phyloP scores from a whole-genome alignment of 2,888 invertebrate species.

The Yponomeuta malinellus region DNA sequence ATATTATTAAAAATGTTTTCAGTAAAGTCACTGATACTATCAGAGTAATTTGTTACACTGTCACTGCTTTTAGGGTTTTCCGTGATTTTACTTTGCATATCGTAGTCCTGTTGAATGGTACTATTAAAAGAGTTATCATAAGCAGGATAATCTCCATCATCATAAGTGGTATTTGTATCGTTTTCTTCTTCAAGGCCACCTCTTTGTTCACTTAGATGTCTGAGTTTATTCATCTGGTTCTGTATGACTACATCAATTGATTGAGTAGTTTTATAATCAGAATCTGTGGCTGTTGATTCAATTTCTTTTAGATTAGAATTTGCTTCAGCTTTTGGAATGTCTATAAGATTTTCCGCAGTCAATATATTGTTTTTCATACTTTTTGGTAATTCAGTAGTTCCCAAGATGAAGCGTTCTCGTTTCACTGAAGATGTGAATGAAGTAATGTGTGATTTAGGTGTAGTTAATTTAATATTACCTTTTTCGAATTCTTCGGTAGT shows the following conservation, averaged over 20 bases:
- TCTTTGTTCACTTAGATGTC: slow-evolving; percentile 1
- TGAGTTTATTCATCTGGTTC: background rate
- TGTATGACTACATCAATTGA: background rate
- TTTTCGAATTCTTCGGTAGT: background rate
- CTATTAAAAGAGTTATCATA: background rate
- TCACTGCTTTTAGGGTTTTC: background rate
- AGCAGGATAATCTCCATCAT: background rate
- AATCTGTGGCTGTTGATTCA: background rate
- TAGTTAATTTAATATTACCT: background rate
- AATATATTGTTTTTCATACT: background rate
- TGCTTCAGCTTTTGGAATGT: background rate
- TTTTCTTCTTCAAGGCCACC: slow-evolving; percentile 10
- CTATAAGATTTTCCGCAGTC: background rate
- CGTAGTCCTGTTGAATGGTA: background rate
- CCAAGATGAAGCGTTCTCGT: background rate
- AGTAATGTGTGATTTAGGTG: background rate
- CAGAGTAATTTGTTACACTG: background rate
- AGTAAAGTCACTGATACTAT: background rate
- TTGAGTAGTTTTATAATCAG: background rate
- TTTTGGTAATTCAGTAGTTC: background rate
- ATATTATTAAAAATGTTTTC: background rate
- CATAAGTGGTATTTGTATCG: background rate
- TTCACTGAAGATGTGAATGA: background rate
- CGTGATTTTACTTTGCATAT: background rate
- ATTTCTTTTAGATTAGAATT: background rate